These are phyloP conservation scores for Oreochromis spilurus DNA, from an alignment of 2,113 vertebrate species.

Conservation along the genomic window DNA sequence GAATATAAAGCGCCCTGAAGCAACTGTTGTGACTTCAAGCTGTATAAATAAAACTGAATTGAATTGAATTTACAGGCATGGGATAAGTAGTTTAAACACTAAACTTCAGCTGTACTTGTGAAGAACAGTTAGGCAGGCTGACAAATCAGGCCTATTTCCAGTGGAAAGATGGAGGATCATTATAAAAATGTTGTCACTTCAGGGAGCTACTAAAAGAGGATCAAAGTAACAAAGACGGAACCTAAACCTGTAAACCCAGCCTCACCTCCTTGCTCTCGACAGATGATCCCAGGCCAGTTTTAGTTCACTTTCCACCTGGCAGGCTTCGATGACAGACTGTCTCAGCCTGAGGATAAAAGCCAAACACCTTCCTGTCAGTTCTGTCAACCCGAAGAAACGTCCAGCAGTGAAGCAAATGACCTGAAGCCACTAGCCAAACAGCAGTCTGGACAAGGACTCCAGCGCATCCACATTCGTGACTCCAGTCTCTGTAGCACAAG, in stretches of 20 bases:
- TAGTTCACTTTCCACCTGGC: neutral
- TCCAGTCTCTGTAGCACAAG: neutral
- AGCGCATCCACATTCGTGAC: neutral
- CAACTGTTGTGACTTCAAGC: neutral
- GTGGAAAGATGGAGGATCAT: neutral
- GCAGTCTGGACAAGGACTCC: neutral
- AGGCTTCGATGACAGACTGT: neutral
- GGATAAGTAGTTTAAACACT: neutral
- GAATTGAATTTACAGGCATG: neutral
- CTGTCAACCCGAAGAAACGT: neutral
- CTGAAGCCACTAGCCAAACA: neutral
- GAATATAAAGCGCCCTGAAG: neutral
- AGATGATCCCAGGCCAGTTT: neutral
- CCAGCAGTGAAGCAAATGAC: neutral
- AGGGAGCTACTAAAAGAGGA: neutral
- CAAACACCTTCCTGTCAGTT: neutral
- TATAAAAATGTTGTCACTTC: neutral
- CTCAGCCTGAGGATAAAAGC: neutral
- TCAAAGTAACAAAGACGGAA: neutral
- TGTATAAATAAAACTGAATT: accelerated
- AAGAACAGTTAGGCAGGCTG: neutral
- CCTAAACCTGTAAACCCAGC: neutral
- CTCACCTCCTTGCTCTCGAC: neutral
- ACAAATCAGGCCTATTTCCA: accelerated
- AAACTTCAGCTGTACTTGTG: neutral